A percentile compares a stretch with the other conserved stretches of the same genome.
Evolutionary conservation across 2,888 invertebrate species (phyloP).

Genomic region (Scaptomyza cyrtandrae): DNA sequence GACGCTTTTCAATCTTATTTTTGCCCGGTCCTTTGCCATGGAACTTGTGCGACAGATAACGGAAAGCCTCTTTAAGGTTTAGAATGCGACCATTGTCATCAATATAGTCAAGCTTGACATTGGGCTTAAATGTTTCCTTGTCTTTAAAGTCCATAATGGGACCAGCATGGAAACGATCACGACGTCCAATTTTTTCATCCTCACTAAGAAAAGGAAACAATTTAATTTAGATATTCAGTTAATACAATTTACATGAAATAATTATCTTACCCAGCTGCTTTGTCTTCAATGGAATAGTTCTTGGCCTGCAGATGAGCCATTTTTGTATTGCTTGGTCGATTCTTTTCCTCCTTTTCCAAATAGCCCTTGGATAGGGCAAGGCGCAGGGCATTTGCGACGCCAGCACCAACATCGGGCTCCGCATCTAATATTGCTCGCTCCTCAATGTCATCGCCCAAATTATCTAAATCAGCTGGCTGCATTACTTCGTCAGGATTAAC

Average conservation of each 20-base stretch:
- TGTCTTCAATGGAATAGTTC: conserved; percentile 92
- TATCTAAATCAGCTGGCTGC: conserved; percentile 85
- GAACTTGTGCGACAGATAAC: conserved; percentile 98
- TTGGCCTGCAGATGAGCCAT: conserved; percentile 91
- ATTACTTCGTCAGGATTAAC: conserved; percentile 87
- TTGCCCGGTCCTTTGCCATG: conserved; percentile 99
- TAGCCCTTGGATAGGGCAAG: conserved; percentile 97
- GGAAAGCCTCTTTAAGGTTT: conserved; percentile 97
- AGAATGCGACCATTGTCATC: conserved; percentile 97
- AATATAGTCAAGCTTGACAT: conserved; percentile 97
- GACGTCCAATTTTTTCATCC: conserved; percentile 91
- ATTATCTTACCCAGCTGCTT: conserved; percentile 87
- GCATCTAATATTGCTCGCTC: conserved; percentile 89
- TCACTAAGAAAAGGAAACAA: conserved; percentile 85
- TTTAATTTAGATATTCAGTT: neutral
- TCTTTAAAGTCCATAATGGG: conserved; percentile 97
- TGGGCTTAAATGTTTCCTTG: conserved; percentile 95
- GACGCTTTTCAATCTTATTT: conserved; percentile 98
- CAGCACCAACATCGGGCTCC: conserved; percentile 96
- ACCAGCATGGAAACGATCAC: conserved; percentile 90
- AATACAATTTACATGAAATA: neutral
- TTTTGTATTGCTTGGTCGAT: conserved; percentile 89
- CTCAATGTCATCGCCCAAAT: conserved; percentile 84
- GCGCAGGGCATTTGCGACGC: conserved; percentile 95
- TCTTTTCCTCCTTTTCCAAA: conserved; percentile 92